Conservation (phyloP, 1,140 invertebrate species). For the Hyles euphorbiae region DNA sequence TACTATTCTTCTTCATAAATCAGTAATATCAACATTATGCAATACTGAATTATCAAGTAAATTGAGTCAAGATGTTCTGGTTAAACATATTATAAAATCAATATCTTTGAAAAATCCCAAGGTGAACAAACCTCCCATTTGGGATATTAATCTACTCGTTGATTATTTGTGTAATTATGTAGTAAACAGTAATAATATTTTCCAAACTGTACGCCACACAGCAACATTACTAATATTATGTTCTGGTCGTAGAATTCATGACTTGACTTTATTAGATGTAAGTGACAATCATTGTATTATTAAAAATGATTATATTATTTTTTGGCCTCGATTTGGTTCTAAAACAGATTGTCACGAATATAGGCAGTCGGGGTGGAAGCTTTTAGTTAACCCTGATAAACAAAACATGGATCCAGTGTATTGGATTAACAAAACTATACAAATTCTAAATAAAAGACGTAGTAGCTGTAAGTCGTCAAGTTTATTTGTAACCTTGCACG, state of each 20-base stretch:
- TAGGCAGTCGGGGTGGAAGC: slow-evolving; percentile 29
- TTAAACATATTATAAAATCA: slow-evolving; percentile 24
- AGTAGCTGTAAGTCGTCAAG: too few species aligned
- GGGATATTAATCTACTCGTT: slow-evolving; percentile 23
- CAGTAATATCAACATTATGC: slow-evolving; percentile 46
- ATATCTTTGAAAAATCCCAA: slow-evolving; percentile 18
- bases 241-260: too few species aligned
- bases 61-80: slow-evolving; percentile 17
- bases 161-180: slow-evolving; percentile 6
- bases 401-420: slow-evolving; percentile 26
- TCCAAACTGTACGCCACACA: too few species aligned
- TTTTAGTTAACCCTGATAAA: slow-evolving; percentile 21
- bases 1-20: slow-evolving; percentile 23
- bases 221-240: too few species aligned
- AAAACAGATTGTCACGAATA: slow-evolving; percentile 26
- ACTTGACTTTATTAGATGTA: slow-evolving; percentile 24
- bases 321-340: slow-evolving; percentile 33
- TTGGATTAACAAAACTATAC: slow-evolving; percentile 29
- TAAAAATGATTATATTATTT: slow-evolving; percentile 20
- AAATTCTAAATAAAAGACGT: slow-evolving; percentile 9
- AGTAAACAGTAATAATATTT: slow-evolving; percentile 17
- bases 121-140: slow-evolving; percentile 25
- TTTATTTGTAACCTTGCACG: too few species aligned
- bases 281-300: slow-evolving; percentile 19
- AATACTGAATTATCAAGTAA: slow-evolving; percentile 7